Evolutionary conservation across 2,113 vertebrate species (phyloP), one percentile per base, ranked within the genome.

Genomic region (Rhinolophus sinicus): DNA sequence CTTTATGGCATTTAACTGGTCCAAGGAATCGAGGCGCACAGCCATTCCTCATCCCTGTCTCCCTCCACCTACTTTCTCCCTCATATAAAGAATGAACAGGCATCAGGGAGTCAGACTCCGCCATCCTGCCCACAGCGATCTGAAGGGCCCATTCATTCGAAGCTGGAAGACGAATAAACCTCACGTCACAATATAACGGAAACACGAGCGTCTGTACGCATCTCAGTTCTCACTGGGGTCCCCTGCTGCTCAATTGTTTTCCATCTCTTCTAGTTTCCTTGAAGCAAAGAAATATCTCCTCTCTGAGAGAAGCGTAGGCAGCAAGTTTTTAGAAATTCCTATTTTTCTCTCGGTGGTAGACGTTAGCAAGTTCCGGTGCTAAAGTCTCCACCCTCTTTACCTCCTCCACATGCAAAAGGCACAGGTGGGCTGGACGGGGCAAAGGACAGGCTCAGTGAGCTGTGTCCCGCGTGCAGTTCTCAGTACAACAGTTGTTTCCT

Each of bases 21-120:
- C n/a, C 96, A 97, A 97, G 87, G 67, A 94, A 28, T 72, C 35
- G 60, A 78, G 47, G 97, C 90, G 35, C 60, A 93, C 5, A 38
- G 85, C 89, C 60, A 86, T 72, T 85, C 82, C 96, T 62, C 24
- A 64, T 35, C 30, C 33, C 62, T 28, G 73, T 88, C 84, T 85
- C 72, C 70, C 72, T 82, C 67, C 24, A 40, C 90, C 40, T 95
- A 18, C 88, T 87, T 72, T 28, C 58, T 56, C 67, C 67, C 83
- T 97, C 58, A 38, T 3, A 65, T 47, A 40, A 91, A 87, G 30
- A 88, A 88, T 40, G 9, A 60, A 77, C 13, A 5, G 18, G 44
- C 18, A 15, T 30, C 73, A 33, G 24, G 28, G 78, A 91, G n/a
- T 84, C 87, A 69, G 73, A 96, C 69, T 76, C 60, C 65, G 93